Evolutionary conservation across 2,797 vertebrate genomes (phyloP).

Genomic region (Bothrops alternatus): DNA sequence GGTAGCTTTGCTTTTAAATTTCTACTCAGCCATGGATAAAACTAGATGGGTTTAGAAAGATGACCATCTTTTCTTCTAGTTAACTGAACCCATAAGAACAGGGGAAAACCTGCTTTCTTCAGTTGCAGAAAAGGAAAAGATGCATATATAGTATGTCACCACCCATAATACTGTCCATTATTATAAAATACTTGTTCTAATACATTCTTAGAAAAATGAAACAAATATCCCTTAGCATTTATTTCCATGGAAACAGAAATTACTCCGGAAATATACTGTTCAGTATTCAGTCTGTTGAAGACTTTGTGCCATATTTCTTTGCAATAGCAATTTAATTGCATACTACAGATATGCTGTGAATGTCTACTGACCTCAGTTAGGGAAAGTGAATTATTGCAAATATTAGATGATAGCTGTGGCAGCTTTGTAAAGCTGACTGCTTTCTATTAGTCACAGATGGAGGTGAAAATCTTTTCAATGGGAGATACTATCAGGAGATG

Average conservation of each 20-base stretch:
- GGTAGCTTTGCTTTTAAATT: neutral
- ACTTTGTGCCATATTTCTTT: constrained; percentile 46
- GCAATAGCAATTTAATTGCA: constrained; percentile 22
- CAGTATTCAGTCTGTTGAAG: constrained; percentile 57
- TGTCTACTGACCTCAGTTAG: neutral
- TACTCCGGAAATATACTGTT: constrained; percentile 46
- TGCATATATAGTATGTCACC: neutral
- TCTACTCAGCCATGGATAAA: neutral
- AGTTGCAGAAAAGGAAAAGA: neutral
- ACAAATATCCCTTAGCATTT: neutral
- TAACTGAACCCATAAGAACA: neutral
- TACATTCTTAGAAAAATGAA: constrained; percentile 31
- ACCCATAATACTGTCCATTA: constrained; percentile 29
- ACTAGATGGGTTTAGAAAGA: neutral
- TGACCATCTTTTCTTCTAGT: neutral
- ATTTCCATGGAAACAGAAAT: constrained; percentile 67
- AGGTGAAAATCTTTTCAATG: neutral
- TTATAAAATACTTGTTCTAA: constrained; percentile 38
- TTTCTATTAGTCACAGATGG: neutral
- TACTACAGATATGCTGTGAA: constrained; percentile 21
- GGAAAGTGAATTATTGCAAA: fast-evolving
- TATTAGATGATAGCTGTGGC: neutral
- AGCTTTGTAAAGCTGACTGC: neutral
- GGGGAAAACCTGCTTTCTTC: neutral
- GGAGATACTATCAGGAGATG: neutral